Evolutionary conservation across 2,113 vertebrate genomes (phyloP).

Genomic region (Lepus europaeus): DNA sequence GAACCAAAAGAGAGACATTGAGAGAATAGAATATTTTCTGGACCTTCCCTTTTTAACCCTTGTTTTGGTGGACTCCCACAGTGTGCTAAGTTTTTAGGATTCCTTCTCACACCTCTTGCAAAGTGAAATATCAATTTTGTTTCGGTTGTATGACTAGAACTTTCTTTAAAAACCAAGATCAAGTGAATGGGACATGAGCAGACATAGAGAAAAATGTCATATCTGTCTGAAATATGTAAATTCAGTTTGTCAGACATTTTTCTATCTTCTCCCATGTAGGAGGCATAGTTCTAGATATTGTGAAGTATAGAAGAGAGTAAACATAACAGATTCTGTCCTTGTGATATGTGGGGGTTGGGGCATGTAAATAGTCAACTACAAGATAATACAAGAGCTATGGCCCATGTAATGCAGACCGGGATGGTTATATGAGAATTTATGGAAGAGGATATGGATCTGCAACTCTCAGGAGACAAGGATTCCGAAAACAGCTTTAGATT

Average conservation of each 20-base stretch:
- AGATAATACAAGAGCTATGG: not conserved
- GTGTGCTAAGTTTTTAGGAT: not conserved
- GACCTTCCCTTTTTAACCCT: not conserved
- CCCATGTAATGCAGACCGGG: not conserved
- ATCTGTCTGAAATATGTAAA: not conserved
- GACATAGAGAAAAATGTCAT: not conserved
- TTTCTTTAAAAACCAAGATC: constrained; percentile 15
- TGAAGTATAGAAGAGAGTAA: not conserved
- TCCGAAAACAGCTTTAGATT: not conserved
- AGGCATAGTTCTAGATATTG: not conserved
- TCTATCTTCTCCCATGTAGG: not conserved
- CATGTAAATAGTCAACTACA: not conserved
- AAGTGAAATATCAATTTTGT: constrained; percentile 18
- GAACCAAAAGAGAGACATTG: constrained; percentile 67
- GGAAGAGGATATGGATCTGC: not conserved
- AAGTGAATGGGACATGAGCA: not conserved
- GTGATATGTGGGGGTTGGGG: not conserved
- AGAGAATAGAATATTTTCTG: constrained; percentile 77
- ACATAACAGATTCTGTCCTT: not conserved
- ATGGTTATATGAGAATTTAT: not conserved
- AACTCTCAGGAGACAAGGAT: not conserved
- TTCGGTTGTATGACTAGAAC: not conserved
- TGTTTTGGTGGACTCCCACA: not conserved
- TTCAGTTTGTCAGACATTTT: not conserved
- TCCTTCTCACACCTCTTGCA: constrained; percentile 38